Evolutionary conservation across 2,797 vertebrate species (phyloP), one percentile per base, ranked within the genome.

Genomic region (Linurgus olivaceus): DNA sequence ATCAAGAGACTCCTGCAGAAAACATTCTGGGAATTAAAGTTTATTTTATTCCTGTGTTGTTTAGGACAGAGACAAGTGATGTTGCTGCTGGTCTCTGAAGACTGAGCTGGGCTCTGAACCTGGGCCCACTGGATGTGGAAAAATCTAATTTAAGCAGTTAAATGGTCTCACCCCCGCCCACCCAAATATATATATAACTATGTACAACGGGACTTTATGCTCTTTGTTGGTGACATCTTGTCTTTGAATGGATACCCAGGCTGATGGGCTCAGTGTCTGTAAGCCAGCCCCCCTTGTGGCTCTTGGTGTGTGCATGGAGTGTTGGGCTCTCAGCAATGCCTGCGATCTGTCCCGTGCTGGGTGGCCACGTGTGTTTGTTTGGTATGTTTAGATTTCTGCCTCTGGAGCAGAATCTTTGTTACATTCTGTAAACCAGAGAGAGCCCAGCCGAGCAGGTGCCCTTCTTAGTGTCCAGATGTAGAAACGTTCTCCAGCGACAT

Each of bases 1-100:
- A 93, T 97, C 93, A 97, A 92, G 91, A 73, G 78, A 44, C 77
- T 96, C 57, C 95, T 89, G 96, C 67, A 57, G 95, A 96, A 97
- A 90, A 93, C 76, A 55, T 80, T 84, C 72, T 19, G 83, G 67
- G 90, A 86, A 83, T 91, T 88, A 75, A 88, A 82, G 58, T 91
- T 94, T 86, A 12, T 86, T 96, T 96, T 81, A 51, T 21, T 29
- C 74, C 72, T 81, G 11, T 29, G 26, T 45, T 75, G 88, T 62
- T 89, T 73, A 54, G 88, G 75, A 44, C 23, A 23, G 63, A 88
- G 66, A 28, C 24, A 77, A 58, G 63, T 8, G 0, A 9, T 58
- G 58, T 58, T 31, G 59, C 28, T 31, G 40, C 33, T 19, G 24
- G 12, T 65, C 21, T 28, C 26, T 40, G 59, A 52, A 28, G 25